A percentile compares a stretch with the other conserved stretches of the same genome.
These are phyloP conservation scores for Struthidea cinerea DNA, from an alignment of 2,113 vertebrate genomes.

Conservation along the genomic window DNA sequence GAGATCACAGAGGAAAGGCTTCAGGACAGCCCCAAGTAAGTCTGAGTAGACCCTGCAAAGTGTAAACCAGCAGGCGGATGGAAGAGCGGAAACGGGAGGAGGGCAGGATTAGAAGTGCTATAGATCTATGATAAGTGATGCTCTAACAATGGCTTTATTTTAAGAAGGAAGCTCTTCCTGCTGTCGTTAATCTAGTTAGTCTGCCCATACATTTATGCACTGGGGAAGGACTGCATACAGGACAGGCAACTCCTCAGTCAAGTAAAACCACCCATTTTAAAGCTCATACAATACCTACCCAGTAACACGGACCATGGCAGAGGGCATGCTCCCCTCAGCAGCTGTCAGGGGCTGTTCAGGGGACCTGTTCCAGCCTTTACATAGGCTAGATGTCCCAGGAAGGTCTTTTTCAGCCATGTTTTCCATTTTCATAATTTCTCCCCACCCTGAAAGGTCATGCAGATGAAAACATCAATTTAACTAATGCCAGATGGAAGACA, in stretches of 20 bases:
- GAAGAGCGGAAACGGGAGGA: background rate
- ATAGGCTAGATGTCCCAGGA: background rate
- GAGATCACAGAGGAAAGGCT: background rate
- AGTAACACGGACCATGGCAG: background rate
- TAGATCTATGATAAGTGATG: background rate
- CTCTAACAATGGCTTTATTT: constrained; percentile 10
- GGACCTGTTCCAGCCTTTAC: background rate
- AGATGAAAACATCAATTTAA: constrained; percentile 34
- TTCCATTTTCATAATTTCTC: background rate
- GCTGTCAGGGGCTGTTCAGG: background rate
- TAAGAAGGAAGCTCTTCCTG: constrained; percentile 16
- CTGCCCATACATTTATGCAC: background rate
- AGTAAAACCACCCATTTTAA: background rate
- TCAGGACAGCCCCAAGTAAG: background rate
- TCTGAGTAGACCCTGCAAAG: background rate
- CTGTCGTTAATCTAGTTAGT: background rate
- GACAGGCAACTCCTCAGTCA: background rate
- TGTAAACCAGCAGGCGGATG: background rate
- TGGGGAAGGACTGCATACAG: background rate
- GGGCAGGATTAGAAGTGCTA: background rate
- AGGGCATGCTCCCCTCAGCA: background rate
- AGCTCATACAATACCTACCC: background rate
- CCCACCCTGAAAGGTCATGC: background rate
- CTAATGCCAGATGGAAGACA: constrained; percentile 32
- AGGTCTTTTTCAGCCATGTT: background rate